phyloP scores from a whole-genome alignment of 92 coral and sea anemone species.

The Porites divaricata region DNA sequence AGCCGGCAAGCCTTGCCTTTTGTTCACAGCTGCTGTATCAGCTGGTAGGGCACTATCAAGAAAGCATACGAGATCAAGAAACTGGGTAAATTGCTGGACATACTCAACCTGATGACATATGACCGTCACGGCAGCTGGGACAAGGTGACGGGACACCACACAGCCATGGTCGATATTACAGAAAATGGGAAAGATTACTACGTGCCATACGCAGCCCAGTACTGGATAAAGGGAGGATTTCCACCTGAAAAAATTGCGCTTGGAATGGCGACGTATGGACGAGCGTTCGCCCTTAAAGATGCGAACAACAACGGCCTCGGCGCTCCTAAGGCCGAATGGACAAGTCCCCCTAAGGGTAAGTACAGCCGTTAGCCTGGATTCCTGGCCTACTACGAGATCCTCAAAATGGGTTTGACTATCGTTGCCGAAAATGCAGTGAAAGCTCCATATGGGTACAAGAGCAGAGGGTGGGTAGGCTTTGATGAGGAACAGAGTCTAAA shows the following conservation, averaged over 20 bases:
- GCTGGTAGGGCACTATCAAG: conserved; percentile 70
- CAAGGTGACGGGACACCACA: conserved; percentile 77
- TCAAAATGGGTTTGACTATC: conserved; percentile 21
- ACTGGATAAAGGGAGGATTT: conserved; percentile 74
- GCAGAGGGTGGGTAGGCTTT: conserved; percentile 36
- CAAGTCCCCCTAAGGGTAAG: conserved; percentile 15
- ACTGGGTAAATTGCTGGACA: conserved; percentile 66
- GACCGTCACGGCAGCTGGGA: conserved; percentile 86
- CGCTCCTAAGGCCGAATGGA: conserved; percentile 23
- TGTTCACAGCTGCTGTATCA: conserved; percentile 88
- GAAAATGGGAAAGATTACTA: conserved; percentile 53
- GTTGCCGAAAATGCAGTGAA: conserved; percentile 27
- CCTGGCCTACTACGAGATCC: conserved; percentile 49
- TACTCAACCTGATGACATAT: conserved; percentile 81
- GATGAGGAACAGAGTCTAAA: not conserved
- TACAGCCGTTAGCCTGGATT: conserved; percentile 45
- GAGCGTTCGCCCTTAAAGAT: conserved; percentile 31
- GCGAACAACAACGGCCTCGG: conserved; percentile 16
- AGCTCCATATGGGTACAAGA: conserved; percentile 51
- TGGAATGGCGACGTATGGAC: conserved; percentile 51
- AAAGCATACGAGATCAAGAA: conserved; percentile 65
- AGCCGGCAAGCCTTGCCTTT: conserved; percentile 69
- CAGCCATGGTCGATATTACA: conserved; percentile 75
- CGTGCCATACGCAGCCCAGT: conserved; percentile 71
- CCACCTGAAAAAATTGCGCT: conserved; percentile 42